Evolutionary conservation across 2,888 invertebrate genomes (phyloP).

Genomic region (Panzeria rudis): DNA sequence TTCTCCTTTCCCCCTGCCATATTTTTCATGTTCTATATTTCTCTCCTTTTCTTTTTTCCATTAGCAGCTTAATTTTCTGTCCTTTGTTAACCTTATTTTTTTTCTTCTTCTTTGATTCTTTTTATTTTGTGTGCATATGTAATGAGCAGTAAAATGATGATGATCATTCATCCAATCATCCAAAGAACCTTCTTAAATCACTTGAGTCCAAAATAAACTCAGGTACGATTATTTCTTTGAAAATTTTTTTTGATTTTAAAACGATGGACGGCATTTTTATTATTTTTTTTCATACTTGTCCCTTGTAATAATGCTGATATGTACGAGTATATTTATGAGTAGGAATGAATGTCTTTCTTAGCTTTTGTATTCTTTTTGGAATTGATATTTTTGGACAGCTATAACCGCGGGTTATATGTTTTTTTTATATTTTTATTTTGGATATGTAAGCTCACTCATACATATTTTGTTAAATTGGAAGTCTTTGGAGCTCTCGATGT

Average conservation of each 20-base stretch:
- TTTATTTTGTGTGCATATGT: conserved; percentile 60
- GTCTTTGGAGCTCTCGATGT: conserved; percentile 11
- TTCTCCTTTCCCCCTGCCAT: neutral
- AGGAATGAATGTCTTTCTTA: conserved; percentile 1
- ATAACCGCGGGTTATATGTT: conserved; percentile 40
- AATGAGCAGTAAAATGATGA: conserved; percentile 65
- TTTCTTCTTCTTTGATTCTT: neutral
- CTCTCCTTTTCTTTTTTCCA: conserved; percentile 15
- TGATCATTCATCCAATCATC: conserved; percentile 67
- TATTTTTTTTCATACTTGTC: conserved; percentile 42
- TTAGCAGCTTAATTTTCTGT: conserved; percentile 28
- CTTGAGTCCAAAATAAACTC: conserved; percentile 53
- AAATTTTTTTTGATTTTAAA: conserved; percentile 27
- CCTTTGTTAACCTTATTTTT: conserved; percentile 56
- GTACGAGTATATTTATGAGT: neutral
- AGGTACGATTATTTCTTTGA: conserved; percentile 14
- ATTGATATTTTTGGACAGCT: conserved; percentile 46
- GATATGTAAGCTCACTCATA: conserved; percentile 20
- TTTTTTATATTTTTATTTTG: neutral
- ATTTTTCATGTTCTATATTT: neutral
- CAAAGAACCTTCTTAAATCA: conserved; percentile 58
- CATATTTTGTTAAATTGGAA: conserved; percentile 22
- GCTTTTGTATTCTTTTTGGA: conserved; percentile 1
- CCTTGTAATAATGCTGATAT: conserved; percentile 56
- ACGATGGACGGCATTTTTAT: conserved; percentile 42